Conservation (phyloP, 2,888 invertebrate species). For the Itoplectis maculator region DNA sequence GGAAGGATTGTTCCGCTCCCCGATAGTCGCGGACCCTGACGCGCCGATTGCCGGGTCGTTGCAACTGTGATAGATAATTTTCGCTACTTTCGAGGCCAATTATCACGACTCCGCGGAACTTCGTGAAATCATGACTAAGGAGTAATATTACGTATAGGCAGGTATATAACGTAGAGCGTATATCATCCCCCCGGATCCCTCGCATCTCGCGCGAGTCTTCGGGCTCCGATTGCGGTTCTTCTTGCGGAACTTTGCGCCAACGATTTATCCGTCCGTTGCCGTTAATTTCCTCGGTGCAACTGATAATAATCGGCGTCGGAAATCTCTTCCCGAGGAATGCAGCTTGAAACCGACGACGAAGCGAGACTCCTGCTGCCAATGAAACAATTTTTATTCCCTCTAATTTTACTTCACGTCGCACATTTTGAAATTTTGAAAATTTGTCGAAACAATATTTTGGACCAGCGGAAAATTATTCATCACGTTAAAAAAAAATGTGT, state of each 20-base stretch:
- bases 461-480: too few relatives aligned
- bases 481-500: neutral
- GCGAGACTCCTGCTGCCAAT: neutral
- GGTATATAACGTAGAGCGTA: neutral
- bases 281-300: slow-evolving; percentile 40
- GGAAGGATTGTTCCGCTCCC: neutral
- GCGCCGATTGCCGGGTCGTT: neutral
- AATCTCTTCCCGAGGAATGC: slow-evolving; percentile 5
- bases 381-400: neutral
- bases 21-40: neutral
- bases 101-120: slow-evolving; percentile 39
- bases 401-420: neutral
- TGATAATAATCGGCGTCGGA: slow-evolving; percentile 11
- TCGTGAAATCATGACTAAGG: slow-evolving; percentile 26
- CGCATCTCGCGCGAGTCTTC: slow-evolving; percentile 14
- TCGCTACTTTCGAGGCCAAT: slow-evolving; percentile 14
- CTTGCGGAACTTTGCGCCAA: slow-evolving; percentile 28
- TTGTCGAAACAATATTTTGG: neutral
- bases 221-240: slow-evolving; percentile 34
- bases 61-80: neutral
- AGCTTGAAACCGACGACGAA: neutral
- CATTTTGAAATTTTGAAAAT: neutral
- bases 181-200: slow-evolving; percentile 8
- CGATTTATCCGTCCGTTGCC: slow-evolving; percentile 24
- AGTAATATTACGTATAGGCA: too few relatives aligned